Conservation (phyloP, 2,113 vertebrate genomes). For the Caloenas nicobarica region DNA sequence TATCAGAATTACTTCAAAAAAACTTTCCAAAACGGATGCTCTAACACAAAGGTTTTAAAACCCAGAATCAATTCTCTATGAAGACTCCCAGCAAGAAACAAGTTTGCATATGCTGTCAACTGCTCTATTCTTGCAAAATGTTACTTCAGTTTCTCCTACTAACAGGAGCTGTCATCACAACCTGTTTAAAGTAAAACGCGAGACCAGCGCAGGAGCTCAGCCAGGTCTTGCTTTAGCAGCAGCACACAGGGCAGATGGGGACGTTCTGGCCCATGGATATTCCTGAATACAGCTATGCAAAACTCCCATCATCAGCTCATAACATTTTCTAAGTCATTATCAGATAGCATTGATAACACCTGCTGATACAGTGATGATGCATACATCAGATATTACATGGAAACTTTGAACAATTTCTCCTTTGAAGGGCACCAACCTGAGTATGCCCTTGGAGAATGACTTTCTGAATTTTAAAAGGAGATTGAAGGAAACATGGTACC, state of each 20-base stretch:
- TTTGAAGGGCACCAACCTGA: not conserved
- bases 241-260: not conserved
- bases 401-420: constrained; percentile 24
- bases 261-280: not conserved
- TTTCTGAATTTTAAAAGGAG: not conserved
- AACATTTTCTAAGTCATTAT: not conserved
- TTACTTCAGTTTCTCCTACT: not conserved
- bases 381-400: not conserved
- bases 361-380: not conserved
- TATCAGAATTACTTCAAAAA: not conserved
- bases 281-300: not conserved
- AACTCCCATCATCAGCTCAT: not conserved
- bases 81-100: not conserved
- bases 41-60: not conserved
- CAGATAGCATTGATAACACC: not conserved
- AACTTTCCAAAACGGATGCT: not conserved
- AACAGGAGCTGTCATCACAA: constrained; percentile 38
- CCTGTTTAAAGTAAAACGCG: not conserved
- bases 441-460: not conserved
- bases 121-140: not conserved
- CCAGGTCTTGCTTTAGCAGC: not conserved
- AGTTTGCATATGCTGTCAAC: not conserved
- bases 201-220: not conserved
- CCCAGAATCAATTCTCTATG: not conserved
- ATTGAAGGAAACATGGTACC: not conserved